Evolutionary conservation across 2,113 vertebrate genomes (phyloP), one percentile per base, ranked within the genome.

Genomic region (Chaenogobius annularis): DNA sequence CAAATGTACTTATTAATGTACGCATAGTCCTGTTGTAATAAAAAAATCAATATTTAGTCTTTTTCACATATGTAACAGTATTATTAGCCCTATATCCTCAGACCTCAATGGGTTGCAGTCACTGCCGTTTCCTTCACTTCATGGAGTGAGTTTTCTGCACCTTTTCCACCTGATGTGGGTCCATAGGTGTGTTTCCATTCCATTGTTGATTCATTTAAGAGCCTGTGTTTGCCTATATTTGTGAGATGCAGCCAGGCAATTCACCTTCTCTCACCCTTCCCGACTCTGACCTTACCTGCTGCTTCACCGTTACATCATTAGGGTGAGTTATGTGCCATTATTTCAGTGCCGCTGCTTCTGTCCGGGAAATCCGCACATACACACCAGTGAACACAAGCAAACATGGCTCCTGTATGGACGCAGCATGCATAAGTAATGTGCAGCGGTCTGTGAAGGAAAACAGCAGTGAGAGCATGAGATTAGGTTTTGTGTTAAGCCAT

Each of bases 311-410:
- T 80, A 71, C 79, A 80, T 83, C 85, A 82, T 88, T 86, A 83
- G 66, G 67, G 73, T 88, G 83, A 86, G 78, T 87, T 83, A 85
- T 82, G 75, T 79, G 81, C 80, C 80, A 79, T 85, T 73, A 88
- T 65, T 71, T 65, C 64, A 69, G 65, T 79, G 77, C 74, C 69
- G 64, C 72, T 75, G 77, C 74, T 70, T 66, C 72, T 77, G 71
- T 82, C 80, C 66, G 15, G 46, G 69, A 69, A 70, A 69, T 69
- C 69, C 6, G 48, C 73, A 72, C 43, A 55, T 46, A 47, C 15
- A 64, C 69, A 64, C 55, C 47, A 14, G n/a, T 1, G 9, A 17
- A 65, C 54, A 76, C 54, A 79, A 63, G 47, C 55, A 77, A 79
- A 77, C 73, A 71, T 59, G 62, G 74, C 43, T 64, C 70, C 70